Evolutionary conservation across 2,113 vertebrate genomes (phyloP).

Genomic region (Enhydra lutris): DNA sequence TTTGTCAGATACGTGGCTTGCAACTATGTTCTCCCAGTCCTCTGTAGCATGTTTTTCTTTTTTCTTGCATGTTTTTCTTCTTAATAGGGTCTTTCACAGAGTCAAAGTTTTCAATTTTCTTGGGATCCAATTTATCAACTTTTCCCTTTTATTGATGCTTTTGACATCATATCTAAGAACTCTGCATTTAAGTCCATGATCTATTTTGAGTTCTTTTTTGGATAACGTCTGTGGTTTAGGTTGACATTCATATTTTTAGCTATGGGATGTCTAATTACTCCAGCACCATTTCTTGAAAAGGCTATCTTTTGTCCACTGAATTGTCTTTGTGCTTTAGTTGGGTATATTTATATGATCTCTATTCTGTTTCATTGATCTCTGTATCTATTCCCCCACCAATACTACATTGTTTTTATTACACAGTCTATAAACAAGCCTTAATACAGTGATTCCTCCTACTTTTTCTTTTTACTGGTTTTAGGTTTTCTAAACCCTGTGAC

Average conservation of each 20-base stretch:
- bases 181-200: not conserved
- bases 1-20: not conserved
- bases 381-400: not conserved
- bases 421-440: not conserved
- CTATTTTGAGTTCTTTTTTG: not conserved
- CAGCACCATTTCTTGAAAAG: not conserved
- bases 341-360: not conserved
- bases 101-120: not conserved
- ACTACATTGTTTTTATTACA: not conserved
- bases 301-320: not conserved
- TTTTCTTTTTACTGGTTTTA: not conserved
- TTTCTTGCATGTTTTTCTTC: not conserved
- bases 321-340: not conserved
- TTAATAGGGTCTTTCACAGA: not conserved
- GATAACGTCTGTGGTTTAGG: not conserved
- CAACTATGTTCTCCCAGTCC: not conserved
- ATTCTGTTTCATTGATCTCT: not conserved
- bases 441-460: not conserved
- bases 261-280: not conserved
- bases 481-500: not conserved
- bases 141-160: not conserved
- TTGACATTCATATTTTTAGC: not conserved
- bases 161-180: not conserved
- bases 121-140: not conserved
- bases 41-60: not conserved